Evolutionary conservation across 2,113 vertebrate species (phyloP), one percentile per base, ranked within the genome.

Genomic region (Tringa solitaria): DNA sequence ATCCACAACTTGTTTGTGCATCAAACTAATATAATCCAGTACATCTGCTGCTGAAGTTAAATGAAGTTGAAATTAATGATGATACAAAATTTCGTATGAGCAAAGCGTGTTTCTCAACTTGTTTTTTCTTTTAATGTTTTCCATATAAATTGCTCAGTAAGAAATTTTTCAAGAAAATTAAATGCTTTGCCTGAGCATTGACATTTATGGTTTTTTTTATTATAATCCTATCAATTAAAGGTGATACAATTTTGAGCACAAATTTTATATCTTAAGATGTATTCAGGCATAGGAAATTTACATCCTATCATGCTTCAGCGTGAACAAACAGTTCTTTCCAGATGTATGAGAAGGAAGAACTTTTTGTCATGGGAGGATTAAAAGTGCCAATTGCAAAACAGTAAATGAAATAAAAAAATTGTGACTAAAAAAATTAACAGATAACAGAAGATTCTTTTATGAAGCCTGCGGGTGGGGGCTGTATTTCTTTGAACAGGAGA

Each of bases 401-500:
- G 57, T 90, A 94, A 87, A 59, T 56, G 8, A 91, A 97, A 82
- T 75, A 5, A 70, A 88, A 46, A 96, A 96, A 19, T 41, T 64
- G 22, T 68, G 84, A 82, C 41, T 63, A 61, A 39, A 87, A 79
- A 79, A 79, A 76, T 73, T n/a, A 86, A 84, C 33, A 73, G 79
- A 30, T 89, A 93, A 92, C 28, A 65, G 57, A 72, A 51, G 56
- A 84, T 83, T 93, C 70, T 74, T 90, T 85, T 61, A 70, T 51
- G 35, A 59, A 83, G 27, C 77, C 84, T 87, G 64, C 2, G 26
- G 79, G 48, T 45, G 53, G 37, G 50, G 37, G 18, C 26, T 69
- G 18, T 80, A 50, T 84, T 93, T 92, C 89, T 90, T 72, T 93
- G 76, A 95, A 87, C 28, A 74, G 28, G 69, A 72, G 43, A 96